Percentiles rank a stretch among this genome's conserved stretches.
These are phyloP conservation scores for Odobenus rosmarus DNA, from an alignment of 2,113 vertebrate genomes.

Conservation along the genomic window DNA sequence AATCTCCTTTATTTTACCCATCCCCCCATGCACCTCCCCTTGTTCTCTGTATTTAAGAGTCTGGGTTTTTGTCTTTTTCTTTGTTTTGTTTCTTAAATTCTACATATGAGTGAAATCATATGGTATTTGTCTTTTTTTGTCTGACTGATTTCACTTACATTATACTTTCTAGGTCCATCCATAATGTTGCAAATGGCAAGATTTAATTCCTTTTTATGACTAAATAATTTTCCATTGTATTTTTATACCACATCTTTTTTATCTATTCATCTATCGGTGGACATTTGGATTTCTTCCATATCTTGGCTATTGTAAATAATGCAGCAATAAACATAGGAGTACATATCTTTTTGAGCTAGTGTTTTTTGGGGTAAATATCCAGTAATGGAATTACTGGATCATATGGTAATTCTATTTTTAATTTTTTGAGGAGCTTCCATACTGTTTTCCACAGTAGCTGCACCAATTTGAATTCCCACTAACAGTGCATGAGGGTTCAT, in stretches of 20 bases:
- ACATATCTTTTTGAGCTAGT: neutral
- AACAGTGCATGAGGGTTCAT: neutral
- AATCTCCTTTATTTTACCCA: neutral
- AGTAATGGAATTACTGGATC: neutral
- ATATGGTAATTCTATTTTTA: neutral
- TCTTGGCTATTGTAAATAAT: neutral
- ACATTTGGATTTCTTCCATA: neutral
- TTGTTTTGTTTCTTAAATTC: neutral
- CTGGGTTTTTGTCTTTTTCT: neutral
- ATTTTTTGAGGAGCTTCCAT: neutral
- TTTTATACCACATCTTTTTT: neutral
- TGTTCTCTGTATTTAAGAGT: neutral
- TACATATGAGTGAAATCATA: neutral
- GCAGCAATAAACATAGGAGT: neutral
- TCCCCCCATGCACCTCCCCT: neutral
- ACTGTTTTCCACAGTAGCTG: neutral
- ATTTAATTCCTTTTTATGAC: neutral
- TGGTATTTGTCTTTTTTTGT: neutral
- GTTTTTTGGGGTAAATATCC: neutral
- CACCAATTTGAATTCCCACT: neutral
- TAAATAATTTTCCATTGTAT: neutral
- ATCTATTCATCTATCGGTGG: neutral
- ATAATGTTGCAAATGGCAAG: neutral
- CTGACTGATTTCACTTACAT: neutral
- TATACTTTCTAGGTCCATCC: neutral